phyloP scores from a whole-genome alignment of 2,888 invertebrate genomes.

The Zonitis immaculata region DNA sequence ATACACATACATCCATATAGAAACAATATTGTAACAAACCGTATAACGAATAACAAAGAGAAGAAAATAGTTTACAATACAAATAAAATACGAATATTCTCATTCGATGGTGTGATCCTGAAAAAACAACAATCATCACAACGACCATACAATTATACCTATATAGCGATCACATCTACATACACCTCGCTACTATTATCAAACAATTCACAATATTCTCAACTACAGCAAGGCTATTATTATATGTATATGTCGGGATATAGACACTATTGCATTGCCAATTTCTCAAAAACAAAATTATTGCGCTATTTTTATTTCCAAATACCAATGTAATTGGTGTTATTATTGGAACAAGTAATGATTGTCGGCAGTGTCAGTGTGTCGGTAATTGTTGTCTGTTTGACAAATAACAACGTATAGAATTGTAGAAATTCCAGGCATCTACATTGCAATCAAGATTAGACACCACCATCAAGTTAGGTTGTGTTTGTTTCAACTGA shows the following conservation, averaged over 20 bases:
- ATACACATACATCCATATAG: no score
- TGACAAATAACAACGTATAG: constrained; percentile 23
- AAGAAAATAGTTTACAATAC: background rate
- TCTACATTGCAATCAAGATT: constrained; percentile 20
- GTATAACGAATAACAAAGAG: background rate
- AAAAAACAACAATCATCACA: background rate
- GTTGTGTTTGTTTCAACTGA: constrained; percentile 11
- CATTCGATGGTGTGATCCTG: background rate
- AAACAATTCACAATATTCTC: no score
- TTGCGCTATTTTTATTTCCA: no score
- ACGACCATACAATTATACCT: background rate
- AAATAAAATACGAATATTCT: background rate
- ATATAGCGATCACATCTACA: no score
- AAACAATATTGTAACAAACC: no score
- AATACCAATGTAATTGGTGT: no score
- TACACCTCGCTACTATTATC: no score
- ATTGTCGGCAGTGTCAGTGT: constrained; percentile 20
- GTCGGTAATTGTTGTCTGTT: constrained; percentile 20
- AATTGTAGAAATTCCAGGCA: constrained; percentile 21
- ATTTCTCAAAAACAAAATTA: no score
- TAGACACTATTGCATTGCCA: no score
- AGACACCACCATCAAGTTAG: constrained; percentile 7
- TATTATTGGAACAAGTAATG: constrained; percentile 23
- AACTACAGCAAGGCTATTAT: no score
- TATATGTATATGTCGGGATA: background rate